phyloP scores from a whole-genome alignment of 2,888 invertebrate genomes.

The Trissolcus japonicus region DNA sequence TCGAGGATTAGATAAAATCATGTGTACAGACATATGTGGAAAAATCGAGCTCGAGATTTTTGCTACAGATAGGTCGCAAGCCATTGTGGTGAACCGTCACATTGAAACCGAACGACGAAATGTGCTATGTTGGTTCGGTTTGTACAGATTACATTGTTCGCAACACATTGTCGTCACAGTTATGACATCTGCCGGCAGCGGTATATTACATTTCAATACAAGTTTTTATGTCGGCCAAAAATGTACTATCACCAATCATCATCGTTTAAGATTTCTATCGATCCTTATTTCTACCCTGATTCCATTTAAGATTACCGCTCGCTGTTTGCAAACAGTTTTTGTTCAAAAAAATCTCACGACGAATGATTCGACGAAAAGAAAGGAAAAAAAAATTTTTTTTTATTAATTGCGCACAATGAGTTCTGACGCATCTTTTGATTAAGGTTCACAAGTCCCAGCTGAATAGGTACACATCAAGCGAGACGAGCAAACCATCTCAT shows the following conservation, averaged over 20 bases:
- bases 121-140: conserved; percentile 35
- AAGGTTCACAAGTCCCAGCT: too few species aligned
- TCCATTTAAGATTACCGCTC: conserved; percentile 32
- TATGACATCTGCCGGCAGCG: conserved; percentile 43
- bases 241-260: conserved; percentile 21
- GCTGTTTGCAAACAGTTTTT: conserved; percentile 42
- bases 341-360: too few species aligned
- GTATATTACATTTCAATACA: conserved; percentile 40
- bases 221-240: conserved; percentile 31
- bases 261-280: conserved; percentile 27
- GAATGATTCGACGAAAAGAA: too few species aligned
- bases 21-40: conserved; percentile 58
- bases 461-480: conserved; percentile 4
- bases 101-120: conserved; percentile 54
- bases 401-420: too few species aligned
- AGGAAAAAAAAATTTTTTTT: too few species aligned
- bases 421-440: too few species aligned
- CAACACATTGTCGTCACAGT: conserved; percentile 26
- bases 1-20: conserved; percentile 59
- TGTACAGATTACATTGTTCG: conserved; percentile 45
- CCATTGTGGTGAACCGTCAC: conserved; percentile 62
- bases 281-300: conserved; percentile 17
- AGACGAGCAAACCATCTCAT: conserved; percentile 21
- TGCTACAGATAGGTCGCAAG: conserved; percentile 60
- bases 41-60: conserved; percentile 66